phyloP scores from a whole-genome alignment of 2,888 invertebrate genomes.

The Rhingia campestris region DNA sequence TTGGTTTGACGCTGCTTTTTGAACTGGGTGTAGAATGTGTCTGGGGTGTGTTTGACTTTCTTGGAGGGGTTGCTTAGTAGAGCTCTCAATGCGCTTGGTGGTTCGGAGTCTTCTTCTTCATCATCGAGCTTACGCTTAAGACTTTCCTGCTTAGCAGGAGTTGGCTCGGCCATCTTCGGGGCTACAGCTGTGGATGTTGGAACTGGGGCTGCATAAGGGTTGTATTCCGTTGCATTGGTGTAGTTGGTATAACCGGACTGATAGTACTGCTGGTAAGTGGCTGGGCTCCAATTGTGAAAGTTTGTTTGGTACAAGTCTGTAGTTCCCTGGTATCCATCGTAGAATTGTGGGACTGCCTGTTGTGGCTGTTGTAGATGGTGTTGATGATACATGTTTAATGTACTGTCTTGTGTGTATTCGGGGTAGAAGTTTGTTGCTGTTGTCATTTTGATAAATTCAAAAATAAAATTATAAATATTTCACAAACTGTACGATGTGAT shows the following conservation, averaged over 20 bases:
- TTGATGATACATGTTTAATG: constrained; percentile 59
- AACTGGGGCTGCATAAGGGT: background rate
- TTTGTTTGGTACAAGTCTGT: constrained; percentile 75
- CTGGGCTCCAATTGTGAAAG: constrained; percentile 74
- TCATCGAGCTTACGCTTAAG: constrained; percentile 46
- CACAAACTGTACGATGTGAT: constrained; percentile 76
- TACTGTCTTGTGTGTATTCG: constrained; percentile 76
- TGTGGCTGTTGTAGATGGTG: constrained; percentile 46
- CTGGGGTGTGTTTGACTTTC: constrained; percentile 81
- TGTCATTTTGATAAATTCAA: constrained; percentile 75
- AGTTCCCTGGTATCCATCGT: constrained; percentile 51
- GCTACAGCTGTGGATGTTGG: background rate
- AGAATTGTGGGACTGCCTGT: constrained; percentile 44
- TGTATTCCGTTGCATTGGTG: constrained; percentile 25
- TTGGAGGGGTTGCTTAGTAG: constrained; percentile 83
- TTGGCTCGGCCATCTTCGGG: background rate
- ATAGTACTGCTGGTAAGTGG: constrained; percentile 69
- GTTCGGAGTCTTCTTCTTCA: constrained; percentile 75
- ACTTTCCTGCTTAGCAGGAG: background rate
- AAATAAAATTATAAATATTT: background rate
- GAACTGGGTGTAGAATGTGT: constrained; percentile 80
- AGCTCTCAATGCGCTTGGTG: constrained; percentile 84
- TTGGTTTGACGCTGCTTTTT: constrained; percentile 75
- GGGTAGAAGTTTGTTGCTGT: constrained; percentile 80
- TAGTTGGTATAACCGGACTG: constrained; percentile 75